Conservation (phyloP, 2,797 vertebrate genomes). For the Forpus xanthops region DNA sequence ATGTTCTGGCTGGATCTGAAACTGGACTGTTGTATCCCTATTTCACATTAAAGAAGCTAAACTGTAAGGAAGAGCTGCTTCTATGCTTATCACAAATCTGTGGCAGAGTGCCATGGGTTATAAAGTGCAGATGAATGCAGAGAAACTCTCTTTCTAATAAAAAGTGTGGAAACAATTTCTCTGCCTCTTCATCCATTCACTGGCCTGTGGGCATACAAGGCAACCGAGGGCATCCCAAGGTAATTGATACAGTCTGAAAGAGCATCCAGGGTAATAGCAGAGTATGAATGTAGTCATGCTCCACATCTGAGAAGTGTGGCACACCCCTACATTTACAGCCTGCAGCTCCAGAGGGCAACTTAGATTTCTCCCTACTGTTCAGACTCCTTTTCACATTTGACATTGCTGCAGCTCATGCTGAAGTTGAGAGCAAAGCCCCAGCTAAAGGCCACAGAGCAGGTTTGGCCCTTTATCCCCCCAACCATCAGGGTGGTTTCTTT, state of each 20-base stretch:
- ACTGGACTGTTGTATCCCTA: neutral
- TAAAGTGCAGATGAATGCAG: neutral
- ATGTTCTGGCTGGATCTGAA: constrained; percentile 5
- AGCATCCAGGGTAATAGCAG: neutral
- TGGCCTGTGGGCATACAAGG: neutral
- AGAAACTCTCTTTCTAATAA: neutral
- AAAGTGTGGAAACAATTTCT: neutral
- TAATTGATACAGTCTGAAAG: neutral
- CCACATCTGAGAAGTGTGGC: neutral
- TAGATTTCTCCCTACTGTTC: neutral
- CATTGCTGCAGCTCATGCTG: neutral
- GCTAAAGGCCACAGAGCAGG: neutral
- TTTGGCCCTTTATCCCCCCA: neutral
- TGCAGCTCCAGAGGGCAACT: neutral
- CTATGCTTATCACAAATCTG: neutral
- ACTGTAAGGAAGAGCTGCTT: neutral
- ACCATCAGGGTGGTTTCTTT: neutral
- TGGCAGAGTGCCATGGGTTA: neutral
- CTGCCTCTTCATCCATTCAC: neutral
- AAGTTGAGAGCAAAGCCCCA: neutral
- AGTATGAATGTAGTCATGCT: neutral
- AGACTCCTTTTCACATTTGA: neutral
- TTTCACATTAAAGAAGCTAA: neutral
- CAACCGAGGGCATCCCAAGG: neutral
- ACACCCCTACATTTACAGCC: neutral